phyloP scores from a whole-genome alignment of 2,888 invertebrate genomes.

The Heliconius erato region DNA sequence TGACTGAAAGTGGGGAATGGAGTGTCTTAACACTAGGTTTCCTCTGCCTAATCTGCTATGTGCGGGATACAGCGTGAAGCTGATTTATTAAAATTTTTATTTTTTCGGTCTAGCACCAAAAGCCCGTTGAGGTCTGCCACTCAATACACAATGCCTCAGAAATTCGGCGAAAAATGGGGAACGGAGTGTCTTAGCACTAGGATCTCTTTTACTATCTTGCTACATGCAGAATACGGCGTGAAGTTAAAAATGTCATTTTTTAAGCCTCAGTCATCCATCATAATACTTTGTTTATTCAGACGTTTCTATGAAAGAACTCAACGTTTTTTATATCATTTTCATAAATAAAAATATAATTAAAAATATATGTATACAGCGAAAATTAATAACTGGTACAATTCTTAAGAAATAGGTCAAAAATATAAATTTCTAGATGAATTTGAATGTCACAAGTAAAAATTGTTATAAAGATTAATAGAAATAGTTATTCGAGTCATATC shows the following conservation, averaged over 20 bases:
- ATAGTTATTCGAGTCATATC: conserved; percentile 19
- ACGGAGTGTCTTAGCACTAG: not conserved
- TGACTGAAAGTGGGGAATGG: not conserved
- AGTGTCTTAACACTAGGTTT: not conserved
- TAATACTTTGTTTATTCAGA: too few relatives aligned
- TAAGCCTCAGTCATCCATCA: not conserved
- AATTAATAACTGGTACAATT: not conserved
- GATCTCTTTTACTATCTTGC: too few relatives aligned
- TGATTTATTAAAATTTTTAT: too few relatives aligned
- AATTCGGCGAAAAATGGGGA: too few relatives aligned
- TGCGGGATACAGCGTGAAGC: too few relatives aligned
- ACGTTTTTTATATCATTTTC: not conserved
- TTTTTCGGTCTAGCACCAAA: too few relatives aligned
- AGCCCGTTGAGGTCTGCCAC: too few relatives aligned
- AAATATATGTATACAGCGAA: not conserved
- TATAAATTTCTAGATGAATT: not conserved
- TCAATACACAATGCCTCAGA: too few relatives aligned
- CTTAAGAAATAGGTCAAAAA: conserved; percentile 8
- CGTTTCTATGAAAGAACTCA: not conserved
- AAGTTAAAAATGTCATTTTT: not conserved
- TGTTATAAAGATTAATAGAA: not conserved
- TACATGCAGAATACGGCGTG: too few relatives aligned
- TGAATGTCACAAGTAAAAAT: not conserved
- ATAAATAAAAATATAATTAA: not conserved
- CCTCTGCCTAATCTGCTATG: too few relatives aligned